Base-by-base conservation (phyloP, 2,113 vertebrate species). In the Vimba vimba region DNA sequence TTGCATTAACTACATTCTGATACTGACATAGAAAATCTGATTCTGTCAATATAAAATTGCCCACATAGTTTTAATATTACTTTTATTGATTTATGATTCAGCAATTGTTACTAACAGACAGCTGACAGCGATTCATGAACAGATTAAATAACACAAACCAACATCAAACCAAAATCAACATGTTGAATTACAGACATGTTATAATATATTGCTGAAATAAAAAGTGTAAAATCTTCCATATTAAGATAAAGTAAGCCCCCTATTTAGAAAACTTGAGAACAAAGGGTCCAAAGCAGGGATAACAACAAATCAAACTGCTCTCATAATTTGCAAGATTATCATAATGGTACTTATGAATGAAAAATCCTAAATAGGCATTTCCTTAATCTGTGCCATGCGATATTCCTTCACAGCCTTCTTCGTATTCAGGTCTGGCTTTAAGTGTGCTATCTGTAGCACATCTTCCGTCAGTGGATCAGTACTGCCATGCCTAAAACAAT, bases 381-480 rank as follows among this genome's bases (percentile, higher is more conserved):
- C 71, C 27, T 71, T 50, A 86, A 93, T 92, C 76, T 93, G 90
- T 11, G n/a, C 57, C 64, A 76, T 75, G 17, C 90, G 86, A 36
- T 88, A 59, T 15, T 86, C 76, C 52, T 30, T 86, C 74, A 90
- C 89, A 90, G 89, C 89, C 75, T 88, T 90, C 86, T 89, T 90
- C 87, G 91, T 91, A 25, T 90, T 39, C 17, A 12, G 25, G 73
- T 92, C 87, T 1, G 83, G 47, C n/a, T 15, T 91, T n/a, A 91
- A 21, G 68, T 88, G 75, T 8, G 39, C 76, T 6, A 8, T 30
- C 3, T 30, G 33, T 4, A 88, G 84, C 5, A 23, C 9, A 8
- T 39, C 25, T 39, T 83, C 43, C 47, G 57, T 89, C 11, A 73
- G 12, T 0, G 92, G 92, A 21, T 93, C 91, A 3, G 79, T 83